A percentile compares a stretch with the other conserved stretches of the same genome.
phyloP scores from a whole-genome alignment of 2,888 invertebrate species.

The Bellardia bayeri region DNA sequence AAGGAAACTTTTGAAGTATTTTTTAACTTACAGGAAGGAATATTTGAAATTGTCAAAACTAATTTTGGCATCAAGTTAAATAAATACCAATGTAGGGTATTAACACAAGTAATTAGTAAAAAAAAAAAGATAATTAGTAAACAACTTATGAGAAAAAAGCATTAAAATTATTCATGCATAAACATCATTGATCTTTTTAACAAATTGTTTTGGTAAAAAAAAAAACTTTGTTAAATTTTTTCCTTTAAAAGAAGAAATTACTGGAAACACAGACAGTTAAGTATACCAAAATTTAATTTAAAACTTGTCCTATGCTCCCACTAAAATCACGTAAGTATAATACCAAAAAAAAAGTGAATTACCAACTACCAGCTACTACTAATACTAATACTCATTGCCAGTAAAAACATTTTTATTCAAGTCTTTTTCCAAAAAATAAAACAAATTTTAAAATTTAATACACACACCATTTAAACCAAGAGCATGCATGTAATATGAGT shows the following conservation, averaged over 20 bases:
- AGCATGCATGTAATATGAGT: conserved; percentile 10
- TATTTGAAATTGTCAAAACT: too few species aligned
- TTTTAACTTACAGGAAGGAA: too few species aligned
- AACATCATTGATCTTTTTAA: not conserved
- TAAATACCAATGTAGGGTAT: not conserved
- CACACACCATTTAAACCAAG: conserved; percentile 40
- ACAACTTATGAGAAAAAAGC: not conserved
- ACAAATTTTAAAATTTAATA: not conserved
- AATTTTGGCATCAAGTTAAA: too few species aligned
- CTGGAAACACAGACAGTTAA: not conserved
- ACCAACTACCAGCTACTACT: conserved; percentile 3
- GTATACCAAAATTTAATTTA: not conserved
- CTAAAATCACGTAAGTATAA: conserved; percentile 58
- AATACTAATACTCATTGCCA: conserved; percentile 26
- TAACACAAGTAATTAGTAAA: not conserved
- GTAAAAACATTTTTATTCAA: conserved; percentile 32
- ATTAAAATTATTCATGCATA: conserved; percentile 4
- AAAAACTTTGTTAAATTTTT: not conserved
- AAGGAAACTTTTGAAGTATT: not conserved
- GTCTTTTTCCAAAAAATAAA: conserved; percentile 30
- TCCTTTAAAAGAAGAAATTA: conserved; percentile 6
- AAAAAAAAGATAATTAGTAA: not conserved
- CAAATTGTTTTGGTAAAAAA: not conserved
- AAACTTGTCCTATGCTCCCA: conserved; percentile 6
- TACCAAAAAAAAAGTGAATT: conserved; percentile 52